Percentiles rank a stretch among this genome's conserved stretches.
Conservation (phyloP, 2,113 vertebrate genomes). For the Lathamus discolor region DNA sequence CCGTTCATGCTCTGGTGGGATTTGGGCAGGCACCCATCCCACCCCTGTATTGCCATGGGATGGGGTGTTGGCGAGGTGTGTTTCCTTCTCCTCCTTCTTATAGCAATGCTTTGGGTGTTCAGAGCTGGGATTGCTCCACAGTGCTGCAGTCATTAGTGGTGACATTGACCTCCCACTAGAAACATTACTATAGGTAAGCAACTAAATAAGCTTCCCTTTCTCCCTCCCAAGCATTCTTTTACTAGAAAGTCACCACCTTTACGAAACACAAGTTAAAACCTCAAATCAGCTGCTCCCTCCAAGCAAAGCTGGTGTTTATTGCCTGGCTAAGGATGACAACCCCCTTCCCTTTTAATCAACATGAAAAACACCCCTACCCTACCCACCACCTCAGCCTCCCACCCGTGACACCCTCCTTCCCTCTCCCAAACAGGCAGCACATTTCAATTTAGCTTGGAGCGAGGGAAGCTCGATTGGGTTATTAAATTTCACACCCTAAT, state of each 20-base stretch:
- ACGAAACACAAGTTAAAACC: background rate
- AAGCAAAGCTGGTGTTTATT: background rate
- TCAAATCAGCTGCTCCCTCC: background rate
- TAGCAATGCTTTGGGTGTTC: background rate
- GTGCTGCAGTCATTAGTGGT: background rate
- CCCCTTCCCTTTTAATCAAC: background rate
- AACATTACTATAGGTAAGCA: background rate
- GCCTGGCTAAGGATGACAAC: background rate
- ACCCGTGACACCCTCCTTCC: background rate
- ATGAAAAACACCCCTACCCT: background rate
- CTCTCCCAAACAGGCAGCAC: slow-evolving; percentile 44
- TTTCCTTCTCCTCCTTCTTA: background rate
- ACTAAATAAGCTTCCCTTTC: background rate
- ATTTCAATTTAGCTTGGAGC: slow-evolving; percentile 65
- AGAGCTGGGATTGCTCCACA: background rate
- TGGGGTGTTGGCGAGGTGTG: background rate
- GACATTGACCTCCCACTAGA: background rate
- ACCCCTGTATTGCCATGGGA: background rate
- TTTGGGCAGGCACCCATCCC: background rate
- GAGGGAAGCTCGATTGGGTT: slow-evolving; percentile 60
- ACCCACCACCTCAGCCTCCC: background rate
- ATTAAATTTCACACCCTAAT: slow-evolving; percentile 76
- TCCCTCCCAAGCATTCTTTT: background rate
- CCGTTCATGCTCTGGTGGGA: background rate
- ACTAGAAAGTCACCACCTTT: background rate